Base-by-base conservation (phyloP, 2,113 vertebrate genomes). In the Aramus guarauna region DNA sequence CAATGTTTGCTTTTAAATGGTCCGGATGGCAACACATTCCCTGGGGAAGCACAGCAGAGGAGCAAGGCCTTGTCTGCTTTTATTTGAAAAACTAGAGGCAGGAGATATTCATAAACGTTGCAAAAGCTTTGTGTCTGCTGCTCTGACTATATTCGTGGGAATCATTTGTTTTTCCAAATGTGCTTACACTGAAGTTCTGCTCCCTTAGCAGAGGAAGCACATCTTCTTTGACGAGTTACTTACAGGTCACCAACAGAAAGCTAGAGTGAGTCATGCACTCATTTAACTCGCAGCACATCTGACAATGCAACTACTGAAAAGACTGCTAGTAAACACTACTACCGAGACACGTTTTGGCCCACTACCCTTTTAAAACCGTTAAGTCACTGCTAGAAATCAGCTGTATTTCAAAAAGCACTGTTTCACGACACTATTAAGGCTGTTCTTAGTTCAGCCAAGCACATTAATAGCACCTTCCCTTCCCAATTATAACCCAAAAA, bases 1-100 rank as follows among this genome's bases (percentile, higher is more conserved):
- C 83, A 93, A 91, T 32, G 48, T 94, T 94, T 97, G 89, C 88
- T 92, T 97, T 96, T 37, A 56, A 94, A 92, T 48, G 76, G 34
- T 80, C 85, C 24, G 77, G 83, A 19, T 81, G 95, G 90, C 68
- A 96, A 95, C 83, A 84, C 56, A 75, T 71, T 73, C 86, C 91
- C 80, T 2, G 23, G 64, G 85, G 93, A 95, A 87, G 52, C 73
- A 34, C 26, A 64, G 84, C 74, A 60, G 39, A 89, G 80, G 56
- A 92, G 69, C 30, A 4, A 91, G 62, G 45, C 64, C 60, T 75
- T 4, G 73, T 22, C 72, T 0, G 0, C 66, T 93, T 63, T 43
- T 52, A 56, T 72, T 91, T 76, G 17, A 78, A 32, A 91, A 95
- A 85, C 56, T 9, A 59, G 52, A 93, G 60, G 68, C 68, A 64